Conservation (phyloP, 2,888 invertebrate species). For the Microlaimidae sp. region DNA sequence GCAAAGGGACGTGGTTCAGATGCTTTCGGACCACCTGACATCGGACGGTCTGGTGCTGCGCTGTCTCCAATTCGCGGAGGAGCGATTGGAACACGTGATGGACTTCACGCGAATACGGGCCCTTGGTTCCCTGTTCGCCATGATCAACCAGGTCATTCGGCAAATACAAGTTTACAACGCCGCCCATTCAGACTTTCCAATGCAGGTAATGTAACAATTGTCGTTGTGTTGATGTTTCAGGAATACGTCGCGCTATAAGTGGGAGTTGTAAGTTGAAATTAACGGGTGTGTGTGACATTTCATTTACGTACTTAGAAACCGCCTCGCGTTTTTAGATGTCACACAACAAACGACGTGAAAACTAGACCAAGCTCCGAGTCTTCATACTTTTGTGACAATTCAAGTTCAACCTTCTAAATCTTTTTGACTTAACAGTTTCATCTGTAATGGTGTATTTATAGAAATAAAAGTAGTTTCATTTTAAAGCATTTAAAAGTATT, state of each 20-base stretch:
- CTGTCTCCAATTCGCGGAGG: slow-evolving; percentile 72
- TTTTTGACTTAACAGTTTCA: too few species aligned
- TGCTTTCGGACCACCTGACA: slow-evolving; percentile 66
- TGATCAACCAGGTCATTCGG: slow-evolving; percentile 71
- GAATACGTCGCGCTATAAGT: too few species aligned
- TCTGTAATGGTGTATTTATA: too few species aligned
- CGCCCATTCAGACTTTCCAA: slow-evolving; percentile 79
- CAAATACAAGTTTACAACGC: slow-evolving; percentile 83
- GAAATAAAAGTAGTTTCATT: too few species aligned
- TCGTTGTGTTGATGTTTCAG: too few species aligned
- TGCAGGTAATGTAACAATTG: slow-evolving; percentile 40
- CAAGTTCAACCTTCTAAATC: too few species aligned
- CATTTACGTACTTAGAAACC: too few species aligned
- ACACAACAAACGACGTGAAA: neutral
- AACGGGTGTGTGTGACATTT: too few species aligned
- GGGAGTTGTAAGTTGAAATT: neutral
- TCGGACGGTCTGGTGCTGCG: slow-evolving; percentile 82
- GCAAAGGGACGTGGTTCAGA: slow-evolving; percentile 68
- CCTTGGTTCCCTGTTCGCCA: slow-evolving; percentile 83
- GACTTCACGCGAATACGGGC: slow-evolving; percentile 93
- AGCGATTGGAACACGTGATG: slow-evolving; percentile 82
- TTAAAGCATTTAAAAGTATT: too few species aligned
- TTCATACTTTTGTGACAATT: too few species aligned
- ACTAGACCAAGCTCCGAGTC: neutral
- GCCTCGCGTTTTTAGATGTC: too few species aligned